Conservation (phyloP, 2,113 vertebrate species). For the Raphicerus campestris region DNA sequence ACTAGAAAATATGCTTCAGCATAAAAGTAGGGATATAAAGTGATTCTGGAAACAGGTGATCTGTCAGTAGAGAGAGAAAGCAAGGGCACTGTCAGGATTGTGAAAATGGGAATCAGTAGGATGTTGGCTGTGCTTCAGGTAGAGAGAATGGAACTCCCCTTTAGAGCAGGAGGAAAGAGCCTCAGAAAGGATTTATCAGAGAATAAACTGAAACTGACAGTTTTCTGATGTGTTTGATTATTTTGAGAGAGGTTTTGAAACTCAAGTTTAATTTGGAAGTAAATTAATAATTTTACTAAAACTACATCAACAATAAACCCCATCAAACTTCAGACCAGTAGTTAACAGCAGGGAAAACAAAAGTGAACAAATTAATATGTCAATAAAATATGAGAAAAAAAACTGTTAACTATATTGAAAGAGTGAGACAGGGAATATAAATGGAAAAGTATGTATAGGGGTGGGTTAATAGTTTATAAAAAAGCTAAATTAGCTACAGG, state of each 20-base stretch:
- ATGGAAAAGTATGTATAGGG: neutral
- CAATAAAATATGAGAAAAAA: neutral
- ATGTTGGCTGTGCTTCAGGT: neutral
- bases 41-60: neutral
- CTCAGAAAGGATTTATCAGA: neutral
- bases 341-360: neutral
- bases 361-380: neutral
- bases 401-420: neutral
- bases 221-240: neutral
- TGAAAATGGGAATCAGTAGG: neutral
- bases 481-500: neutral
- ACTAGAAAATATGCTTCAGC: neutral
- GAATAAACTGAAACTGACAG: neutral
- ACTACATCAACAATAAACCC: neutral
- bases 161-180: neutral
- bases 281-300: neutral
- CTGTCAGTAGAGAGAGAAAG: neutral
- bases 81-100: neutral
- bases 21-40: neutral
- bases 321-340: neutral
- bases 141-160: neutral
- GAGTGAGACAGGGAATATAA: neutral
- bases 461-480: neutral
- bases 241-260: neutral
- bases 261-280: neutral